These are phyloP conservation scores for Urocyon cinereoargenteus DNA, from an alignment of 2,797 vertebrate genomes.

Conservation along the genomic window DNA sequence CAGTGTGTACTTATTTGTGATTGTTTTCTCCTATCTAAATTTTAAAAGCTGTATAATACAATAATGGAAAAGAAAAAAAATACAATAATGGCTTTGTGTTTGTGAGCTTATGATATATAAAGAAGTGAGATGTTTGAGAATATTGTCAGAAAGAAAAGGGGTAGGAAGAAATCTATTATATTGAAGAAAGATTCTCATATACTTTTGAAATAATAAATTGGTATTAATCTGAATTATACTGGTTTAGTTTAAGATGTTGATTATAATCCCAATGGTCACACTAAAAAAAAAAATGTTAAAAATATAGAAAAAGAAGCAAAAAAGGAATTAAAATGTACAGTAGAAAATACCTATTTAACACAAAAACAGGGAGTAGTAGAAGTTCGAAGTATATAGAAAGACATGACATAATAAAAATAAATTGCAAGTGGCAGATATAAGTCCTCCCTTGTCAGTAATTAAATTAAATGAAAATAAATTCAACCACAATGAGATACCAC, in stretches of 20 bases:
- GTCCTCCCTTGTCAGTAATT: neutral
- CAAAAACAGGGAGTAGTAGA: neutral
- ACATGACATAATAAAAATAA: neutral
- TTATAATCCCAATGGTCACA: neutral
- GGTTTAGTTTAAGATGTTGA: neutral
- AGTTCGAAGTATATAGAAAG: neutral
- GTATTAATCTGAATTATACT: neutral
- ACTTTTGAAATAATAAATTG: neutral
- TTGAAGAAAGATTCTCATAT: neutral
- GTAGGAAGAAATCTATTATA: too few relatives aligned
- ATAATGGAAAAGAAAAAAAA: too few relatives aligned
- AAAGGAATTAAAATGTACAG: neutral
- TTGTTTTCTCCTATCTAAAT: neutral
- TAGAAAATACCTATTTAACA: neutral
- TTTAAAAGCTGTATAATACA: neutral
- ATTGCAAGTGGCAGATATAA: too few relatives aligned
- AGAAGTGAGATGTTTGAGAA: neutral
- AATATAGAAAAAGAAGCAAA: neutral
- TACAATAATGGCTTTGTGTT: neutral
- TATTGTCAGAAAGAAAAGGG: too few relatives aligned
- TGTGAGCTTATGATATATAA: neutral
- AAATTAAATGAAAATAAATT: neutral
- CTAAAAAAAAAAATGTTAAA: neutral
- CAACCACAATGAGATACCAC: neutral
- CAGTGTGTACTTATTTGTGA: neutral